phyloP scores from a whole-genome alignment of 2,888 invertebrate species.

The Lasioglossum malachurum region DNA sequence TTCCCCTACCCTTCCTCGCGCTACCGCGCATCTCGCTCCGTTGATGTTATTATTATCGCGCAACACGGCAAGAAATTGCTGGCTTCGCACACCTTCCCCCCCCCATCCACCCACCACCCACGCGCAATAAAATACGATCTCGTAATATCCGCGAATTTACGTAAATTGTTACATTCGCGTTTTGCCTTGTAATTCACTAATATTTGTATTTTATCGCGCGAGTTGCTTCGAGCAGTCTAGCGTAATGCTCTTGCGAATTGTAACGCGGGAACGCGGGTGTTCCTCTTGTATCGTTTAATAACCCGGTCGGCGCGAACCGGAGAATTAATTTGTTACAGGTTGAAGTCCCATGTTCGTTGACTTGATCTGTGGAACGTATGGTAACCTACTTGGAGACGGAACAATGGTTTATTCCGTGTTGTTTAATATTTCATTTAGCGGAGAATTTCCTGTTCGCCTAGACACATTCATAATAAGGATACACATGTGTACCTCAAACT shows the following conservation, averaged over 20 bases:
- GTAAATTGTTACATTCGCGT: neutral
- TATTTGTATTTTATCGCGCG: constrained; percentile 1
- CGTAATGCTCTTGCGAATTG: neutral
- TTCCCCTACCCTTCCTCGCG: neutral
- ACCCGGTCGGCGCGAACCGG: neutral
- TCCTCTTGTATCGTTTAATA: constrained; percentile 2
- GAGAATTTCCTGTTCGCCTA: neutral
- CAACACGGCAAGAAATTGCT: neutral
- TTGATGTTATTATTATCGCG: constrained; percentile 4
- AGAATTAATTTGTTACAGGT: neutral
- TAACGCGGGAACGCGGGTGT: neutral
- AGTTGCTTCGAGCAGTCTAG: neutral
- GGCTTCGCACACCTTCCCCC: neutral
- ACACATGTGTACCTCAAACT: neutral
- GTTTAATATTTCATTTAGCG: neutral
- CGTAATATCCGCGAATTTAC: neutral
- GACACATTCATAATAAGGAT: neutral
- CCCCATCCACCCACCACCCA: neutral
- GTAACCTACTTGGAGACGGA: neutral
- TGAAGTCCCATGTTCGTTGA: neutral
- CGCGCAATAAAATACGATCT: neutral
- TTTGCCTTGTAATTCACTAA: neutral
- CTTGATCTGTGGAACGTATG: neutral
- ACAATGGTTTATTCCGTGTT: neutral
- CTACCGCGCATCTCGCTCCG: neutral